Evolutionary conservation across 2,113 vertebrate species (phyloP).

Genomic region (Heterotilapia buettikoferi): DNA sequence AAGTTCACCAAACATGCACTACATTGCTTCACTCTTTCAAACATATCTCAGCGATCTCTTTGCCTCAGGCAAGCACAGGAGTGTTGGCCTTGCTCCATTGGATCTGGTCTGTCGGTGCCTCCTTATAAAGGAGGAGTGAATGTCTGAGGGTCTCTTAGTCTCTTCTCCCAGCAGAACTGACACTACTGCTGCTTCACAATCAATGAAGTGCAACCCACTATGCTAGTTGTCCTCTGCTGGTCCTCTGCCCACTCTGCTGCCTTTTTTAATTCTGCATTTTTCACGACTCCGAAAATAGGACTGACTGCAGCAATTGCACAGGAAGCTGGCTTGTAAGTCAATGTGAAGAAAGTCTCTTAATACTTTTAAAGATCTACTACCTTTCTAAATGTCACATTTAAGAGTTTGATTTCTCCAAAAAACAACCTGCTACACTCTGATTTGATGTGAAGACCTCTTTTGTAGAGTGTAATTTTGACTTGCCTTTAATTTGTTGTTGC

Average conservation of each 20-base stretch:
- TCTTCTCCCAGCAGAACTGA: constrained; percentile 33
- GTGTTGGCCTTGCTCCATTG: constrained; percentile 23
- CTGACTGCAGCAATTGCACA: neutral
- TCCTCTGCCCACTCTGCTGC: neutral
- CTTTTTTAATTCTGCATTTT: neutral
- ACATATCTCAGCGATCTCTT: neutral
- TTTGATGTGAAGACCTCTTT: neutral
- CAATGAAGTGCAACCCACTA: constrained; percentile 7
- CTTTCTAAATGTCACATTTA: neutral
- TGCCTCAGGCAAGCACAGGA: constrained; percentile 34
- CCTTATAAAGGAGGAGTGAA: constrained; percentile 70
- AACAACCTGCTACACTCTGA: neutral
- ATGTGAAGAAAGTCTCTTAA: neutral
- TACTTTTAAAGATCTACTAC: neutral
- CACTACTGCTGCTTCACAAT: neutral
- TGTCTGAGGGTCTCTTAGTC: constrained; percentile 25
- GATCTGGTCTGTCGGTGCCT: constrained; percentile 42
- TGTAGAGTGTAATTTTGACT: neutral
- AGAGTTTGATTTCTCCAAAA: neutral
- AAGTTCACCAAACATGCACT: neutral
- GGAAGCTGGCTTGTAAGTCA: constrained; percentile 7
- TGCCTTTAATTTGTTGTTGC: neutral
- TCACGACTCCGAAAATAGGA: neutral
- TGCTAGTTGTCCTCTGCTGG: neutral
- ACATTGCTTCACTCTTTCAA: neutral